These are phyloP conservation scores for Monodelphis domestica DNA, from an alignment of 2,797 vertebrate species.

Conservation along the genomic window DNA sequence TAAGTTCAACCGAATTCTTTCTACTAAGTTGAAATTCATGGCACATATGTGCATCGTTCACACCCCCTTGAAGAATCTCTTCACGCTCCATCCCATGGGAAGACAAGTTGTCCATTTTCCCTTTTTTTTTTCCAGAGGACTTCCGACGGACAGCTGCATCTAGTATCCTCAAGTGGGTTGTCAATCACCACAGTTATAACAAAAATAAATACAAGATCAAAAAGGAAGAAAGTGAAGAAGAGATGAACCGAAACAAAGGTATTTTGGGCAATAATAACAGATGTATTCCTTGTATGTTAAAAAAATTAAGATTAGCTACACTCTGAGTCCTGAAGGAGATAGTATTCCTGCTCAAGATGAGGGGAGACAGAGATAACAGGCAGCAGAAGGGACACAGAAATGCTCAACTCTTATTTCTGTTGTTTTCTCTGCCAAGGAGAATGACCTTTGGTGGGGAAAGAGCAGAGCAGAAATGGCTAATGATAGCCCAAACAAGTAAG, in stretches of 20 bases:
- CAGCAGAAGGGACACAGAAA: not conserved
- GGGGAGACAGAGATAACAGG: not conserved
- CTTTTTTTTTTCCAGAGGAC: constrained; percentile 77
- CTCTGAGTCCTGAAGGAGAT: not conserved
- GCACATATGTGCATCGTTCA: not conserved
- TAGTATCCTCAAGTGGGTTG: constrained; percentile 78
- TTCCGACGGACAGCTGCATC: constrained; percentile 78
- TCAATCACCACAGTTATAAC: constrained; percentile 60
- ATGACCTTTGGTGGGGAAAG: not conserved
- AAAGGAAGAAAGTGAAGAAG: constrained; percentile 5
- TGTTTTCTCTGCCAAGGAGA: not conserved
- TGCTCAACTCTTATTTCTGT: not conserved
- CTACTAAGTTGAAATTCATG: not conserved
- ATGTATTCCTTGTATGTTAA: not conserved
- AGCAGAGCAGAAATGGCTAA: not conserved
- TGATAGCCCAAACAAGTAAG: not conserved
- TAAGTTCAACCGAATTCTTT: not conserved
- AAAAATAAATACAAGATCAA: not conserved
- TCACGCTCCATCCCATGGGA: not conserved
- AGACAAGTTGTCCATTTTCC: not conserved
- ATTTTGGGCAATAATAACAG: not conserved
- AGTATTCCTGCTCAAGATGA: not conserved
- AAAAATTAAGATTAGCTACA: not conserved
- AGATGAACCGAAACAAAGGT: constrained; percentile 28
- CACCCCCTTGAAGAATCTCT: not conserved